A percentile compares a stretch with the other conserved stretches of the same genome.
phyloP scores from a whole-genome alignment of 2,113 vertebrate species.

The Hypocryptadius cinnamomeus region DNA sequence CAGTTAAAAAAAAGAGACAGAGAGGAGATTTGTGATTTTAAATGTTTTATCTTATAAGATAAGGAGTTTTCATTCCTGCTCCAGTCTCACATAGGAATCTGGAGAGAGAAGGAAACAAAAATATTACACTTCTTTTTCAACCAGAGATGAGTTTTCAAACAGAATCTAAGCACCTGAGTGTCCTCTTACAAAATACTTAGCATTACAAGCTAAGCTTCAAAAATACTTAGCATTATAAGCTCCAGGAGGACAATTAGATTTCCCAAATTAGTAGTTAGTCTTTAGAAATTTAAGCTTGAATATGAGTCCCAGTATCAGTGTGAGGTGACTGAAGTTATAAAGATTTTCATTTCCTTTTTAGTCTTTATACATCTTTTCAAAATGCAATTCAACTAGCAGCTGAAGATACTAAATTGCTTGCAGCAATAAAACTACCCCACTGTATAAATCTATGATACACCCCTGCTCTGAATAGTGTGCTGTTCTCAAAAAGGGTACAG shows the following conservation, averaged over 20 bases:
- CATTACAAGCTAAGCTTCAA: background rate
- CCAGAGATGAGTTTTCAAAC: background rate
- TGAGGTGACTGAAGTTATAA: background rate
- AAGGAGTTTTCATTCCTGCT: background rate
- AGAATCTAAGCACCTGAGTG: background rate
- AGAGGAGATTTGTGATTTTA: background rate
- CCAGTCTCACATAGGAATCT: background rate
- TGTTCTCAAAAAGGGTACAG: background rate
- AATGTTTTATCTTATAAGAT: background rate
- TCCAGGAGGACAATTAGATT: background rate
- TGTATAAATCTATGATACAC: background rate
- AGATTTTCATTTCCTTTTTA: background rate
- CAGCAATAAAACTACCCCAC: background rate
- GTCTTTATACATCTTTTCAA: background rate
- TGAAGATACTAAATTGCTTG: background rate
- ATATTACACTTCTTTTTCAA: background rate
- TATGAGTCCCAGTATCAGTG: background rate
- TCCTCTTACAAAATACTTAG: background rate
- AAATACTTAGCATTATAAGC: background rate
- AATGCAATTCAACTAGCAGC: background rate
- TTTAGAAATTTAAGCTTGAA: background rate
- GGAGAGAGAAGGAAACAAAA: conserved; percentile 14
- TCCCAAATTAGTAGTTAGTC: background rate
- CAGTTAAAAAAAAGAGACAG: background rate
- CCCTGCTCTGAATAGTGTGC: background rate